Percentiles rank a stretch among this genome's conserved stretches.
These are phyloP conservation scores for Cyclopterus lumpus DNA, from an alignment of 2,797 vertebrate species.

Conservation along the genomic window DNA sequence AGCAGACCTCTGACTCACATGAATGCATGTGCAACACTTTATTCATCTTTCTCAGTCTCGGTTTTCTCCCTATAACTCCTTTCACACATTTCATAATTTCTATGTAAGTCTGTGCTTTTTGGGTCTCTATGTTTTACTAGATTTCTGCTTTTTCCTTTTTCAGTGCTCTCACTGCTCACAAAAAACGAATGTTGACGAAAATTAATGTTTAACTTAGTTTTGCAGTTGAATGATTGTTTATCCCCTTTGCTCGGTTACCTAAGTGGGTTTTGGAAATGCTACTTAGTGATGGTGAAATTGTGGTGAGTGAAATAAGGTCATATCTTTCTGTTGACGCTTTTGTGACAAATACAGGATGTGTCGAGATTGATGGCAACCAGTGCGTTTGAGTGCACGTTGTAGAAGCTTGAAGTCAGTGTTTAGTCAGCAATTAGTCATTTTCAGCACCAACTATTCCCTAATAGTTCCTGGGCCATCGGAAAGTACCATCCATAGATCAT, in stretches of 20 bases:
- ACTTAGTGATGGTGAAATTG: background rate
- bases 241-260: background rate
- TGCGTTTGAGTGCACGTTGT: too few relatives aligned
- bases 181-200: too few relatives aligned
- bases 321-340: background rate
- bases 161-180: background rate
- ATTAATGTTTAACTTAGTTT: conserved; percentile 9
- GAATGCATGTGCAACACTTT: conserved; percentile 31
- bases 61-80: conserved; percentile 21
- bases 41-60: conserved; percentile 21
- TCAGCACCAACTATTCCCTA: background rate
- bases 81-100: conserved; percentile 14
- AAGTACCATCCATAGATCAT: background rate
- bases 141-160: background rate
- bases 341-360: background rate
- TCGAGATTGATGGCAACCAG: background rate
- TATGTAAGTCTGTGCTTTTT: conserved; percentile 11
- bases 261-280: background rate
- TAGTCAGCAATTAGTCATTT: background rate
- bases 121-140: background rate
- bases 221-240: conserved; percentile 15
- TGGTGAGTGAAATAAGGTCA: background rate
- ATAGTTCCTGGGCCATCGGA: background rate
- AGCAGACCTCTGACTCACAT: conserved; percentile 51
- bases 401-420: background rate